Base-by-base conservation (phyloP, 2,888 invertebrate genomes). In the Drosophila anomalata region DNA sequence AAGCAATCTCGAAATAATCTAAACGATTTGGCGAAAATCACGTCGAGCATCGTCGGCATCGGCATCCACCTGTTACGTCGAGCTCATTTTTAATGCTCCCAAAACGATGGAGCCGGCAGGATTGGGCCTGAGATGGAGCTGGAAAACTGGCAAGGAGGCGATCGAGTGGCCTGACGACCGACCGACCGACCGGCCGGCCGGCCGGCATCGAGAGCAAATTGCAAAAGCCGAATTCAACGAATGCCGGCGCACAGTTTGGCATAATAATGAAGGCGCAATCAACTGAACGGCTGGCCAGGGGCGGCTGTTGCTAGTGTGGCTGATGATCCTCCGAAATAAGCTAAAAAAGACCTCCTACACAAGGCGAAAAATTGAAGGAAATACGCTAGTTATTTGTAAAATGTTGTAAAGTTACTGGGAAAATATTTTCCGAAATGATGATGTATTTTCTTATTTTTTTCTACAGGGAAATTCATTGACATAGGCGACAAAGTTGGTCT, bases 221-320 rank as follows among this genome's bases (percentile, higher is more conserved):
- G 89, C 89, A 81, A 88, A 84, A 82, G 79, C 80, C 81, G 84
- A 84, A 89, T 88, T 90, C 88, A 89, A 90, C 89, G 84, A 90
- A 90, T 90, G 89, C 90, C 90, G 77, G 89, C 77, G 86, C 83
- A 81, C 80, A 88, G 89, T 88, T 84, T 77, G 84, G 90, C 87
- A 90, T 90, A 90, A 88, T 90, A 90, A 90, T 90, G 89, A 90
- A 90, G 84, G 84, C 86, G 86, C 84, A 88, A 84, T 84, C 87
- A 88, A 83, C 68, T 76, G 70, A 73, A 72, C 70, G 74, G 79
- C 75, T 39, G 52, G 79, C 74, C 76, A 79, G 79, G 77, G 72
- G 52, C 57, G 39, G 60, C 46, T 29, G 11, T 22, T 46, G 61
- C 41, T 61, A 41, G 11, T 48, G 44, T 36, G 44, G 24, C 51